Evolutionary conservation across 2,797 vertebrate species (phyloP), one percentile per base, ranked within the genome.

Genomic region (Spatula versicolor): DNA sequence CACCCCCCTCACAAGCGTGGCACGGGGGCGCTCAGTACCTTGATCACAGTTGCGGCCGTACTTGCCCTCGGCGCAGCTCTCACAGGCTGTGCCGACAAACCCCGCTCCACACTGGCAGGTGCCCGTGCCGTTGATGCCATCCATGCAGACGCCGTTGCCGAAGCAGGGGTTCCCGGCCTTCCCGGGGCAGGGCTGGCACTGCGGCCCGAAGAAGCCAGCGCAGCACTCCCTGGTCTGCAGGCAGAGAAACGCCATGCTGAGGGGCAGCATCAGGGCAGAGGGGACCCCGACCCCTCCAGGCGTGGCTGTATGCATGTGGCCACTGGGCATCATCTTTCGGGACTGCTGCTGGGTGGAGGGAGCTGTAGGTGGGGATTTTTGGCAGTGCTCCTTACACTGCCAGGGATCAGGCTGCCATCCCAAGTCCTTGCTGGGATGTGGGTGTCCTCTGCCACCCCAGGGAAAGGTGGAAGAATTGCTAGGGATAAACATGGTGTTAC

Each of bases 181-280:
- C 5, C 99, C 98, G 0, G 99, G 99, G 94, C 99, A 99, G 6
- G 97, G 89, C 96, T 99, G 98, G 63, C 99, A 99, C 90, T 99
- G 98, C 31, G 96, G 67, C 3, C 99, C 98, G 1, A 98, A 99
- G 95, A 98, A 99, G 2, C 99, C 99, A 0, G 89, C 90, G 2
- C 99, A 99, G 94, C 99, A 99, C 25, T 95, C 94, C 63, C 35
- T 97, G 0, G 72, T 97, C 99, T 99, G 97, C 7, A 97, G 95
- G 79, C 0, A 11, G 43, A 96, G 74, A 93, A 80, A 72, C 5
- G 22, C 39, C 0, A 0, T 3, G 78, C 56, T 58, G 58, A 56
- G 75, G 48, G 33, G 7, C 13, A 5, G 23, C 12, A 1, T 20
- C 2, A 3, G 37, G 6, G 4, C 7, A 43, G 30, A 11, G 8